These are phyloP conservation scores for Oryzias sinensis DNA, from an alignment of 2,797 vertebrate genomes.

Conservation along the genomic window DNA sequence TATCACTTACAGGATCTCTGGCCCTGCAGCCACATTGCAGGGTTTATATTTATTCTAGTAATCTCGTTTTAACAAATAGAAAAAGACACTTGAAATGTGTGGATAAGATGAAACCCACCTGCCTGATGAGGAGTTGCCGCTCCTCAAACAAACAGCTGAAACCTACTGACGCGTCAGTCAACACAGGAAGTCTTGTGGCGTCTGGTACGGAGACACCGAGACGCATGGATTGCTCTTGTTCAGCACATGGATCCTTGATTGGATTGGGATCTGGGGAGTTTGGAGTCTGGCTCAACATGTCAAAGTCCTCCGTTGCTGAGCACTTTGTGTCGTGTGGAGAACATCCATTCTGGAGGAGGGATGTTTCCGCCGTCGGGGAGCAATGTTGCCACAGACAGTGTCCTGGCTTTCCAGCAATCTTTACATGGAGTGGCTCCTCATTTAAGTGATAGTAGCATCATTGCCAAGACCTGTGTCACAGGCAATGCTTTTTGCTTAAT, in stretches of 20 bases:
- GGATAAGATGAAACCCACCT: too few species aligned
- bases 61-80: background rate
- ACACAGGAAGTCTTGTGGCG: background rate
- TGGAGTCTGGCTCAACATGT: background rate
- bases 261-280: background rate
- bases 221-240: background rate
- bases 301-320: background rate
- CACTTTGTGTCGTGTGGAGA: background rate
- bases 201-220: background rate
- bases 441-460: background rate
- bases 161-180: background rate
- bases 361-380: background rate
- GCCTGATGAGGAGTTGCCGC: too few species aligned
- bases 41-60: background rate
- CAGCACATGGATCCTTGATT: background rate
- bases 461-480: background rate
- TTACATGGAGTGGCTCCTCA: background rate
- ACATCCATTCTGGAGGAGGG: background rate
- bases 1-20: conserved; percentile 10
- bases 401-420: background rate
- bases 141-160: background rate
- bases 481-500: background rate
- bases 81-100: background rate
- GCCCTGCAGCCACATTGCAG: conserved; percentile 10
- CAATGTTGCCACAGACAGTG: background rate